Base-by-base conservation (phyloP, 2,797 vertebrate species). In the Choloepus didactylus region DNA sequence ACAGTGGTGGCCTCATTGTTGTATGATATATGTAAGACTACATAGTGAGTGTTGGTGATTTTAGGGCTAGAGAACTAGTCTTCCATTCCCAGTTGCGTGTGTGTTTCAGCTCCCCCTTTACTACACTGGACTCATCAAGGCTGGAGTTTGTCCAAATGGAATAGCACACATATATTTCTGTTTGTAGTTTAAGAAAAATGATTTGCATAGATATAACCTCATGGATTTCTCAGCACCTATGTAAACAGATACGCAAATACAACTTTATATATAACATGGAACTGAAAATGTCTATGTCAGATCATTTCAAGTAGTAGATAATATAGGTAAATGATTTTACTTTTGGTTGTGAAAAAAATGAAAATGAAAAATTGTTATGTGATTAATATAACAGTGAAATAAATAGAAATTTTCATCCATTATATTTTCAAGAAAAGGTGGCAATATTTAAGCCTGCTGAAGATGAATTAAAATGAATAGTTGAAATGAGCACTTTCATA, bases 11-110 rank as follows among this genome's bases (percentile, higher is more conserved):
- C 9, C 51, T 35, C 21, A 18, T 23, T 29, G 2, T 9, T 27
- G 7, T 38, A 1, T 15, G 31, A 27, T 9, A 31, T 69, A 16
- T 41, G 18, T 44, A 29, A 16, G 23, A 59, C 10, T 16, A 21
- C 2, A 3, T 3, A 51, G 76, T 0, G 6, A 81, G 54, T 35
- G 27, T 16, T 0, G 15, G 23, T 23, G 54, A 35, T 7, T 41
- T 5, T 31, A 27, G 23, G 10, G 4, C 66, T 60, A 46, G 31
- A 10, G 16, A 70, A 72, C 18, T 1, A 14, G 2, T 27, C 35
- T 8, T 31, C 73, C 5, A 12, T 54, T 16, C 3, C 3, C 21
- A 12, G 11, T 31, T 25, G 35, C 7, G 12, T 2, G 0, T 11
- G 3, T 11, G 18, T 29, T 41, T 59, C n/a, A 75, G n/a, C 14